Evolutionary conservation across 1,140 invertebrate species (phyloP).

Genomic region (Rhopalosiphum padi): DNA sequence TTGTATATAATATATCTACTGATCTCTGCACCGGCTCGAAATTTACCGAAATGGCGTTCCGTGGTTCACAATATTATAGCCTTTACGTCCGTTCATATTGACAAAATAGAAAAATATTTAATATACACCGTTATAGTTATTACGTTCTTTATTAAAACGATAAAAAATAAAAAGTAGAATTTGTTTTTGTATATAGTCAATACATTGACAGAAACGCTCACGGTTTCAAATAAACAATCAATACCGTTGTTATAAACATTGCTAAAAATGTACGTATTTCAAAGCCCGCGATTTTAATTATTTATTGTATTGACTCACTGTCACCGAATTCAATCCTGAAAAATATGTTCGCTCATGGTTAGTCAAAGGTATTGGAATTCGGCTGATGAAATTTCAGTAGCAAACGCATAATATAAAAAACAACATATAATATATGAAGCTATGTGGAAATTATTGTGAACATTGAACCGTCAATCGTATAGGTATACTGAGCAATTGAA

Average conservation of each 20-base stretch:
- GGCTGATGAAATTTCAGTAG: not conserved
- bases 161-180: not conserved
- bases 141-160: too few relatives aligned
- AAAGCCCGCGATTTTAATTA: not conserved
- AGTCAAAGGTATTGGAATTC: not conserved
- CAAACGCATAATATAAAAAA: not conserved
- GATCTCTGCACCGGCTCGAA: not conserved
- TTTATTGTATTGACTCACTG: not conserved
- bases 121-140: too few relatives aligned
- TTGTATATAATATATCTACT: not conserved
- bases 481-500: not conserved
- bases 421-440: not conserved
- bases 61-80: not conserved
- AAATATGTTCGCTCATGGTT: not conserved
- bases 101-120: not conserved
- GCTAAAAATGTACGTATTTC: not conserved
- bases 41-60: not conserved
- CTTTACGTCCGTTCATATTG: not conserved
- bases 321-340: not conserved
- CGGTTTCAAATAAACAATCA: too few relatives aligned
- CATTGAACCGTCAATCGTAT: not conserved
- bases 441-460: not conserved
- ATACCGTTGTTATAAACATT: not conserved
- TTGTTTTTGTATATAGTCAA: not conserved
- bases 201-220: too few relatives aligned